A percentile compares a stretch with the other conserved stretches of the same genome.
Conservation (phyloP, 2,888 invertebrate genomes). For the Melanostoma scalare region DNA sequence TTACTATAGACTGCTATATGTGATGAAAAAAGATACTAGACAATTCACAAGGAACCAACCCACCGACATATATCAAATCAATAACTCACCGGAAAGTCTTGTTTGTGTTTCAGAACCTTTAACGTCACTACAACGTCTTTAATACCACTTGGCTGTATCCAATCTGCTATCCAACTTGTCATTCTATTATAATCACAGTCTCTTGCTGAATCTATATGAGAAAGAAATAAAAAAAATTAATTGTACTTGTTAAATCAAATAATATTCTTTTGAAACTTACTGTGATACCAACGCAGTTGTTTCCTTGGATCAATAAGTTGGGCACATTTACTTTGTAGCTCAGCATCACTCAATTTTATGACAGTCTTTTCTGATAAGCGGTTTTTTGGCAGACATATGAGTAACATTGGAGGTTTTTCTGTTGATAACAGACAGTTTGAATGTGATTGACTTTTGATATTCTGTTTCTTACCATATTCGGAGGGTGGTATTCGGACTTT, state of each 20-base stretch:
- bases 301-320: constrained; percentile 80
- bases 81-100: constrained; percentile 84
- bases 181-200: constrained; percentile 86
- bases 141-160: constrained; percentile 87
- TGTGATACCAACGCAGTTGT: constrained; percentile 80
- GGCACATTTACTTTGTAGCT: constrained; percentile 79
- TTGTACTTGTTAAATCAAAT: constrained; percentile 14
- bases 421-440: constrained; percentile 44
- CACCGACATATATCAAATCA: background rate
- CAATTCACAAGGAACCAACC: too few species aligned
- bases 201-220: constrained; percentile 84
- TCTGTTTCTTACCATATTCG: constrained; percentile 87
- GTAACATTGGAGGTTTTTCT: constrained; percentile 79
- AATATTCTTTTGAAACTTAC: constrained; percentile 74
- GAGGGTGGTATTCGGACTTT: constrained; percentile 89
- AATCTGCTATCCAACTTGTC: constrained; percentile 88
- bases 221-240: constrained; percentile 55
- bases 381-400: constrained; percentile 81
- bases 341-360: constrained; percentile 79
- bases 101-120: constrained; percentile 88
- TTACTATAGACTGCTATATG: too few species aligned
- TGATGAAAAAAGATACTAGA: too few species aligned
- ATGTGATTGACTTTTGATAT: background rate
- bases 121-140: constrained; percentile 91
- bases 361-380: constrained; percentile 81